Percentiles rank a stretch among this genome's conserved stretches.
phyloP scores from a whole-genome alignment of 2,113 vertebrate genomes.

The Amphiprion ocellaris region DNA sequence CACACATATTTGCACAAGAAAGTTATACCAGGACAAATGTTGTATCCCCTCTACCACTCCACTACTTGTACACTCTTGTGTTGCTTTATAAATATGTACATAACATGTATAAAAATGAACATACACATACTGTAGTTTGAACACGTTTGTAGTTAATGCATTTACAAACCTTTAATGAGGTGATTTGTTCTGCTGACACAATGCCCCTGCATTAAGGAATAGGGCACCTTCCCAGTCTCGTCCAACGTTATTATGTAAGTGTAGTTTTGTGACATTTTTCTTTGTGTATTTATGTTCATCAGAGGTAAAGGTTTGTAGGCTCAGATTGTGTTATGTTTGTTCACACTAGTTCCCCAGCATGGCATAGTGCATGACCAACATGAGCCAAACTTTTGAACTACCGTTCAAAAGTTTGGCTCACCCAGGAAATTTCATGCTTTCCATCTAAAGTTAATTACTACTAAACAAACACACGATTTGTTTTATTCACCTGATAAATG shows the following conservation, averaged over 20 bases:
- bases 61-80: background rate
- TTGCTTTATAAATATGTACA: background rate
- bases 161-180: slow-evolving; percentile 11
- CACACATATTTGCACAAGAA: background rate
- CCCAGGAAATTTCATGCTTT: too few relatives aligned
- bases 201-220: background rate
- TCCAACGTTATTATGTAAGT: background rate
- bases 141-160: background rate
- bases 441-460: too few relatives aligned
- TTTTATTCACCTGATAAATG: too few relatives aligned
- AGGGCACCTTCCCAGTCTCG: background rate
- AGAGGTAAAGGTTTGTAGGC: background rate
- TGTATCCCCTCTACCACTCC: background rate
- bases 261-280: background rate
- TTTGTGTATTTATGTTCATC: background rate
- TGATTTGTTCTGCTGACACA: slow-evolving; percentile 3
- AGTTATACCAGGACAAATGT: background rate
- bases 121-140: background rate
- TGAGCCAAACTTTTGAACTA: too few relatives aligned
- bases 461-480: too few relatives aligned
- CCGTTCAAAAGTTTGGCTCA: too few relatives aligned
- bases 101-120: too few relatives aligned
- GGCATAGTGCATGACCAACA: too few relatives aligned
- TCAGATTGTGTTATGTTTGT: background rate
- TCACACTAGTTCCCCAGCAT: background rate